Base-by-base conservation (phyloP, 2,797 vertebrate species). In the Fundulus diaphanus region DNA sequence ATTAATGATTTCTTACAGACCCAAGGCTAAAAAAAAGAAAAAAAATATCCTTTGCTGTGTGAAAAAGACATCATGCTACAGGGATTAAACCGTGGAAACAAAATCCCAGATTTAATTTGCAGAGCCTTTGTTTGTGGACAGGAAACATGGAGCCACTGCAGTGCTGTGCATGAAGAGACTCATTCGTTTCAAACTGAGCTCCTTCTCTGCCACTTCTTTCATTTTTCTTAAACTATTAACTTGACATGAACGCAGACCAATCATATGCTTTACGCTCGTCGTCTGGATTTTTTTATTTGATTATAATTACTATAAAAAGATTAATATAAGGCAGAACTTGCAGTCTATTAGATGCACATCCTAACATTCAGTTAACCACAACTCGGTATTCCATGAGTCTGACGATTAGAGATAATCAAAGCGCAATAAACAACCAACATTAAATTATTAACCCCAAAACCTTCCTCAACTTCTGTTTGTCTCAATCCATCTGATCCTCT, bases 211-310 rank as follows among this genome's bases (percentile, higher is more conserved):
- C 13, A 5, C 65, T 73, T 91, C 77, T 80, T 92, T 92, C 87
- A 92, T 93, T 91, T 85, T 92, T 90, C 82, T 72, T 80, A 90
- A 87, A 77, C 88, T 84, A 91, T 91, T 91, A 89, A 82, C 72
- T 71, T 81, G 81, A 89, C 87, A 87, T 74, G 74, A 68, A 68
- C 67, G 73, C 82, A 76, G 67, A 83, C 35, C 5, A 61, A 35
- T 61, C 18, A 61, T 22, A 22, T 1, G 16, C 33, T 35, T 11
- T 11, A 35, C 35, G 57, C 18, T 3, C 31, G 22, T 12, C 31
- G 22, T 35, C 29, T 61, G 16, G 2, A 35, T 61, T 61, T 61
- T 82, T 70, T 44, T 35, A 86, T 82, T 86, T 70, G 3, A 44
- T 56, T 61, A 12, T 79, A 85, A 86, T 86, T 87, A 83, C 81